phyloP scores from a whole-genome alignment of 2,888 invertebrate species.

The Drosophila greeni region DNA sequence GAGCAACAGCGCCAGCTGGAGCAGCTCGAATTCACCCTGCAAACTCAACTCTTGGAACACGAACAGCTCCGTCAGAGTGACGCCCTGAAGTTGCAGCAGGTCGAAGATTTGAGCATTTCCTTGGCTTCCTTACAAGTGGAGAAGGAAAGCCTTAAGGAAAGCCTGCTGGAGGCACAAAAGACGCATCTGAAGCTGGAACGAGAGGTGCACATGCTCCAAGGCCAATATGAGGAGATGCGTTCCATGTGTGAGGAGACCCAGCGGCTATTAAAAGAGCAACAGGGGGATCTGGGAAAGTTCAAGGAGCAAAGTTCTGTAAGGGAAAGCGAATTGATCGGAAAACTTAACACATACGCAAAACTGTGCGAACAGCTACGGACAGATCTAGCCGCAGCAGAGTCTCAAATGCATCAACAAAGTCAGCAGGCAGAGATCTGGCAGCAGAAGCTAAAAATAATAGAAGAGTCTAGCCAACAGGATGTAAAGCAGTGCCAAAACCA shows the following conservation, averaged over 20 bases:
- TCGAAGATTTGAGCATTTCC: constrained; percentile 48
- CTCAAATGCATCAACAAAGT: constrained; percentile 29
- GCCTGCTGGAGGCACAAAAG: constrained; percentile 1
- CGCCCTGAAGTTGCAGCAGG: constrained; percentile 55
- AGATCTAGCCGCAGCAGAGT: constrained; percentile 47
- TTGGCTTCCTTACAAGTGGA: constrained; percentile 43
- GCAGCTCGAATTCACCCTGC: constrained; percentile 57
- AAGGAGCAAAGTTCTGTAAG: constrained; percentile 52
- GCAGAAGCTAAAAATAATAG: constrained; percentile 1
- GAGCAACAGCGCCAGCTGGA: constrained; percentile 66
- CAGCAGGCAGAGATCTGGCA: constrained; percentile 15
- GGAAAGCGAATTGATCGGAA: constrained; percentile 55
- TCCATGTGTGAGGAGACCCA: constrained; percentile 64
- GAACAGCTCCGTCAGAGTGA: constrained; percentile 50
- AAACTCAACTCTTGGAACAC: constrained; percentile 63
- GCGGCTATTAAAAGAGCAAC: constrained; percentile 58
- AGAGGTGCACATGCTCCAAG: constrained; percentile 56
- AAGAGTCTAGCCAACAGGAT: neutral
- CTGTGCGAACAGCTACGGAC: constrained; percentile 51
- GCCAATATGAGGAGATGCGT: constrained; percentile 62
- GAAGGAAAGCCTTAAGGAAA: constrained; percentile 36
- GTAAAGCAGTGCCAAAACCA: constrained; percentile 6
- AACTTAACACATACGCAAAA: constrained; percentile 53
- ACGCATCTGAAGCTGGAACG: constrained; percentile 46
- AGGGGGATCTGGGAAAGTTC: constrained; percentile 54